A percentile compares a stretch with the other conserved stretches of the same genome.
phyloP scores from a whole-genome alignment of 2,113 vertebrate species.

The Dermatemys mawii region DNA sequence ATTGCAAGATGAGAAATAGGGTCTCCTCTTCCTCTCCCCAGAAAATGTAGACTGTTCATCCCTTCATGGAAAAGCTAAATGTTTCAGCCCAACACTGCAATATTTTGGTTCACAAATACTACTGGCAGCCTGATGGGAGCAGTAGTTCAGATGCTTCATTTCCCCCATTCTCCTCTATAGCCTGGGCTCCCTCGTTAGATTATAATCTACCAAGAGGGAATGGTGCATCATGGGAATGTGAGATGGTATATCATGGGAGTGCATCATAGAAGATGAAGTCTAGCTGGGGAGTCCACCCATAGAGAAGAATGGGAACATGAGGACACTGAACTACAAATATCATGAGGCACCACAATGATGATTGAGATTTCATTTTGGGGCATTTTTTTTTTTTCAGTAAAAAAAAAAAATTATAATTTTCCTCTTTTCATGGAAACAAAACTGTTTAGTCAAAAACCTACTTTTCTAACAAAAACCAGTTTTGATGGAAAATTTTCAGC shows the following conservation, averaged over 20 bases:
- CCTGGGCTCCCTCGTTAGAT: background rate
- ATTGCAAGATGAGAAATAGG: background rate
- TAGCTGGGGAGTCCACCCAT: fast-evolving
- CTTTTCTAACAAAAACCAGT: background rate
- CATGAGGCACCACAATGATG: background rate
- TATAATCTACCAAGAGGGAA: background rate
- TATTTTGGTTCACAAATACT: background rate
- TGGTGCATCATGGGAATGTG: background rate
- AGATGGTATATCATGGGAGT: background rate
- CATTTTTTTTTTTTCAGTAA: fast-evolving
- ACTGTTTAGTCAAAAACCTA: background rate
- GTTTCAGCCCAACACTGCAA: background rate
- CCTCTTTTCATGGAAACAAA: background rate
- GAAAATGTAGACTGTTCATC: background rate
- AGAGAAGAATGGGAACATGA: background rate
- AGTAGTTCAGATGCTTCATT: background rate
- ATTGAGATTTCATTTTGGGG: background rate
- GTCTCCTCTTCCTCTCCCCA: background rate
- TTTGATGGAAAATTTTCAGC: background rate
- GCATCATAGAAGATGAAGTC: background rate
- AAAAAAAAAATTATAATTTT: background rate
- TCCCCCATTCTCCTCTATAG: background rate
- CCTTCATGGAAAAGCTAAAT: background rate
- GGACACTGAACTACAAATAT: background rate
- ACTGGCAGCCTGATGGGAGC: background rate